phyloP scores from a whole-genome alignment of 2,888 invertebrate genomes.

The Beris chalybata region DNA sequence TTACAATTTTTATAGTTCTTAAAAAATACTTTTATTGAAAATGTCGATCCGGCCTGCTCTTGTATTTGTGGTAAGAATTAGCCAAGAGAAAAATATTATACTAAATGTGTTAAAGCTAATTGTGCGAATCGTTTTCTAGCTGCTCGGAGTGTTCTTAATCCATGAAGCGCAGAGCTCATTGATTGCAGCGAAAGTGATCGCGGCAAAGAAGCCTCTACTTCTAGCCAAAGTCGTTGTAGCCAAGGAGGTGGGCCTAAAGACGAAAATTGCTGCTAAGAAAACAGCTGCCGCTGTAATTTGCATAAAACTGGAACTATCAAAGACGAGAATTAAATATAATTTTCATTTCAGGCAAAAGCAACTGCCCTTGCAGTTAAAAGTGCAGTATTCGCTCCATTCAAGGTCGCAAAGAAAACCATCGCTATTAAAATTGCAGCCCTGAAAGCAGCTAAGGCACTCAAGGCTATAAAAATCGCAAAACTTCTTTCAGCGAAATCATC shows the following conservation, averaged over 20 bases:
- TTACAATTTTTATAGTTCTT: background rate
- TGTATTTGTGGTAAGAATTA: constrained; percentile 5
- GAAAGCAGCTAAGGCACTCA: constrained; percentile 18
- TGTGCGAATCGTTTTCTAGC: background rate
- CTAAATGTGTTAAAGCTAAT: background rate
- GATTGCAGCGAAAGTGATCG: constrained; percentile 18
- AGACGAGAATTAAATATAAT: background rate
- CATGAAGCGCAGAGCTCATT: constrained; percentile 9
- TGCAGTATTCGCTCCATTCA: constrained; percentile 21
- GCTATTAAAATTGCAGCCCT: constrained; percentile 24
- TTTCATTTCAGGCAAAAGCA: constrained; percentile 12
- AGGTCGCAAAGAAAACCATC: constrained; percentile 10
- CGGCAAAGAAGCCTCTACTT: constrained; percentile 24
- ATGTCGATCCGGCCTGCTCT: constrained; percentile 13
- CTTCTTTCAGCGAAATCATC: constrained; percentile 2
- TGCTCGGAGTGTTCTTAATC: constrained; percentile 3
- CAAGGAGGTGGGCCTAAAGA: constrained; percentile 6
- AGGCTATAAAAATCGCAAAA: constrained; percentile 2
- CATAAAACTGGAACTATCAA: background rate
- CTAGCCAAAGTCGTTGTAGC: constrained; percentile 23
- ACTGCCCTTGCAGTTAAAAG: constrained; percentile 21
- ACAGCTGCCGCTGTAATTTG: constrained; percentile 23
- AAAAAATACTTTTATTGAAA: background rate
- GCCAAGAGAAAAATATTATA: background rate
- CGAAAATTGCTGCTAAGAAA: constrained; percentile 16